Base-by-base conservation (phyloP, 1,140 invertebrate species). In the Aphis craccivora region DNA sequence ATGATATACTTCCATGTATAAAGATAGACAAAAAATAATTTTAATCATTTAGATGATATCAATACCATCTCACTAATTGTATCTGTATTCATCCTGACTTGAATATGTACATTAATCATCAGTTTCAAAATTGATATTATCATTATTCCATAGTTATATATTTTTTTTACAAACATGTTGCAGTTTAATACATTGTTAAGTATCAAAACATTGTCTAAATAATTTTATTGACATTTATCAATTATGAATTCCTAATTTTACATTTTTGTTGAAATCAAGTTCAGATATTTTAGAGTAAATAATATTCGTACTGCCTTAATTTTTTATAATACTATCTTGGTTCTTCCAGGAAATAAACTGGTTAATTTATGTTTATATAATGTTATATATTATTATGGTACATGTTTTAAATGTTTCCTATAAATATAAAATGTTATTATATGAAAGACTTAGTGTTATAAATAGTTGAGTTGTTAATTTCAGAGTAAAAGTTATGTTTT, bases 101-200 rank as follows among this genome's bases (percentile, higher is more conserved):
- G 14, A 14, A 67, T 67, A 14, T 90, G n/a, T 53, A 37, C 6
- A 51, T 20, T 25, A 5, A 53, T 40, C 8, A n/a, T n/a, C 48
- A 20, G 87, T 37, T 89, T 35, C 2, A 53, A 89, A 35, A 89
- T 89, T 37, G n/a, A 89, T 89, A 89, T 53, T 37, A 45, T 86
- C 45, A 43, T 87, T 67, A 67, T 67, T 67, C 43, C 40, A 45
- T 87, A 87, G 84, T 45, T 45, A 30, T 48, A 87, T 87, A 87
- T 87, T 45, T 83, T 45, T 83, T 45, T 87, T 45, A 84, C 83
- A 30, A n/a, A 88, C 30, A 89, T 89, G n/a, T 89, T 89, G 53
- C 20, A 23, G 48, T 89, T 89, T 87, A 89, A 89, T 89, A 89
- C 7, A 53, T 53, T 89, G 37, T 53, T 89, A 89, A 53, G n/a